Evolutionary conservation across 2,113 vertebrate genomes (phyloP), one percentile per base, ranked within the genome.

Genomic region (Muntiacus reevesi): DNA sequence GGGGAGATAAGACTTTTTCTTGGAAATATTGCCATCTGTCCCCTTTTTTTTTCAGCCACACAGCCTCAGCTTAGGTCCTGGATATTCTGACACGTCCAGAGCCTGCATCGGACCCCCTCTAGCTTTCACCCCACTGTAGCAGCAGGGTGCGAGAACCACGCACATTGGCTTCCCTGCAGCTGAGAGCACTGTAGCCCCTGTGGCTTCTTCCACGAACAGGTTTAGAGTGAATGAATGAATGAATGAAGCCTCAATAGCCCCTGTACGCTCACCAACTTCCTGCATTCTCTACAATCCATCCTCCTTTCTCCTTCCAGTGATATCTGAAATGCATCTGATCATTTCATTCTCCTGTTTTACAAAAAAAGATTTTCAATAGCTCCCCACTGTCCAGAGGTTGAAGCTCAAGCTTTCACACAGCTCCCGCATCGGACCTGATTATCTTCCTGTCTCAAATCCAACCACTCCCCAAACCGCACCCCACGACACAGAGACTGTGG

Each of bases 291-390:
- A 15, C 16, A 8, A 43, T 15, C 43, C 36, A 33, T 8, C 28
- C 13, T 93, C 40, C 55, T 54, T 85, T 27, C 86, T 50, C 30
- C 25, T 74, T 83, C 76, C 60, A 47, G 8, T 50, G 36, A 89
- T 92, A 67, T 81, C 82, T 16, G 76, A 95, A 95, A 62, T 47
- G 36, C 23, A 54, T 55, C 57, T 85, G 36, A 59, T 81, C 57
- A 30, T 88, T 79, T 60, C 14, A 43, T 55, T 83, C 81, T 90
- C 50, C 8, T 30, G 19, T 50, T 91, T 87, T 19, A 86, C 67
- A 67, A 14, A 91, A 47, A 16, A 91, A 47, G 13, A 25, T 59
- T 86, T 59, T 40, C 4, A 28, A 40, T 23, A 88, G 55, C 19
- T 89, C 33, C 87, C 74, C 3, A 16, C 36, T 52, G 25, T 21